Evolutionary conservation across 2,113 vertebrate genomes (phyloP).

Genomic region (Lophotis ruficrista): DNA sequence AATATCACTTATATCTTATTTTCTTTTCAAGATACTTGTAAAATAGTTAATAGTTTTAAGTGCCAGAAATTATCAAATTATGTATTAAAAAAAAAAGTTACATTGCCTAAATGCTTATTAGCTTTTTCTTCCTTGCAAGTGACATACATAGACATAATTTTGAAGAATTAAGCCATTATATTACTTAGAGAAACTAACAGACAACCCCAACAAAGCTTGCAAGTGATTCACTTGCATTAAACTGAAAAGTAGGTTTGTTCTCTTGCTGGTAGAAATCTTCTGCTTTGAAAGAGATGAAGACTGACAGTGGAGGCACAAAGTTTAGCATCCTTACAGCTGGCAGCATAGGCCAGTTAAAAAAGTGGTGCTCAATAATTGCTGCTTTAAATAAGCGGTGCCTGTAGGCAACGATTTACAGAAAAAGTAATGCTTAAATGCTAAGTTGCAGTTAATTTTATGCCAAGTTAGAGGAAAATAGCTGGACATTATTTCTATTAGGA

Average conservation of each 20-base stretch:
- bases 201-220: neutral
- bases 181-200: neutral
- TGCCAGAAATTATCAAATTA: neutral
- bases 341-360: neutral
- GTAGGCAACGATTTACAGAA: neutral
- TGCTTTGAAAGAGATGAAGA: neutral
- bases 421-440: rapidly evolving
- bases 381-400: neutral
- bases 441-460: neutral
- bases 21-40: neutral
- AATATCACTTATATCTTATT: neutral
- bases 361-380: neutral
- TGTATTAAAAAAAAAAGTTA: neutral
- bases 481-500: neutral
- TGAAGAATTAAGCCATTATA: neutral
- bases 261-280: neutral
- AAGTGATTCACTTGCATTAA: neutral
- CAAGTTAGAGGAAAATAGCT: neutral
- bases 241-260: neutral
- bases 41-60: neutral
- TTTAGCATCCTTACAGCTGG: neutral
- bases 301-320: neutral
- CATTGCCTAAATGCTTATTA: neutral
- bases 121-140: neutral
- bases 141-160: neutral